These are phyloP conservation scores for Drosophila guanche DNA, from an alignment of 1,140 invertebrate species.

Conservation along the genomic window DNA sequence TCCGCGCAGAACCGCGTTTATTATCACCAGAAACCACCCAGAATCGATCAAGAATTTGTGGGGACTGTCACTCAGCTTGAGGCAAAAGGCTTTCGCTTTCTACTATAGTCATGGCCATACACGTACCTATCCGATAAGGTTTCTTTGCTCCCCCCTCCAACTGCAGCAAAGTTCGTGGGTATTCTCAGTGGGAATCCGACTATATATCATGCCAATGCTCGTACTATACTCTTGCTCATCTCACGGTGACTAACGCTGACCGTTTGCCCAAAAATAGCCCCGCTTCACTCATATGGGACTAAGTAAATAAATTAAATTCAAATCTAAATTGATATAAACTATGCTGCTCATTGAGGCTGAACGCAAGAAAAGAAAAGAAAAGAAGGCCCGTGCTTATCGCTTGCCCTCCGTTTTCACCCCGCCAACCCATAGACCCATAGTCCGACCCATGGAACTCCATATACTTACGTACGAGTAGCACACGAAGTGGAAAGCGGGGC, in stretches of 20 bases:
- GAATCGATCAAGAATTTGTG: constrained; percentile 15
- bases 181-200: neutral
- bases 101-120: neutral
- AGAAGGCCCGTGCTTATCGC: constrained; percentile 64
- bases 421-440: constrained; percentile 16
- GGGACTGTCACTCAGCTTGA: constrained; percentile 3
- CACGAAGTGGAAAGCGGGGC: constrained; percentile 16
- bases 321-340: constrained; percentile 79
- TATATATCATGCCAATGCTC: constrained; percentile 2
- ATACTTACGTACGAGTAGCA: too few species aligned
- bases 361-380: constrained; percentile 20
- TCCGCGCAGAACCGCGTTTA: neutral
- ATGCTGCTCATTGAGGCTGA: constrained; percentile 40
- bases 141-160: neutral
- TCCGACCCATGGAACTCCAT: neutral
- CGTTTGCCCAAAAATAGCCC: constrained; percentile 62
- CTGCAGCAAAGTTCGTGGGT: neutral
- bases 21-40: neutral
- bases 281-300: constrained; percentile 44
- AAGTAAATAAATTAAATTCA: constrained; percentile 81
- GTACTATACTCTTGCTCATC: constrained; percentile 27
- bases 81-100: constrained; percentile 7
- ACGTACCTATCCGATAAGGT: neutral
- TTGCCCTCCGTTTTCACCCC: constrained; percentile 6
- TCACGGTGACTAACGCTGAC: constrained; percentile 61